A percentile compares a stretch with the other conserved stretches of the same genome.
These are phyloP conservation scores for Parnassius smintheus DNA, from an alignment of 2,888 invertebrate species.

Conservation along the genomic window DNA sequence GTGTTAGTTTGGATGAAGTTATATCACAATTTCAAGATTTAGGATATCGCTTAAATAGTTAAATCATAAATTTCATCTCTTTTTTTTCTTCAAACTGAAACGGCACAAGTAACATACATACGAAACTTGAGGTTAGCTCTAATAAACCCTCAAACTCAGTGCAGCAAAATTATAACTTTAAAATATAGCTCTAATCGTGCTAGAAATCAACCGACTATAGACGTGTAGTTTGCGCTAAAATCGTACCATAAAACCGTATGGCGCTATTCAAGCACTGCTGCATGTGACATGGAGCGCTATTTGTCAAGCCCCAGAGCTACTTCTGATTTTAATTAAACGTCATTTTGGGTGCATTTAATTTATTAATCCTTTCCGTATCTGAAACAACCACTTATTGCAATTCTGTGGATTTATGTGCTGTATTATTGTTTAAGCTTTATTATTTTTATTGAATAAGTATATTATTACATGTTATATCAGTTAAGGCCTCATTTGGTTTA, in stretches of 20 bases:
- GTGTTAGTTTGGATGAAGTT: no score
- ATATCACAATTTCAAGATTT: no score
- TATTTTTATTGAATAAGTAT: no score
- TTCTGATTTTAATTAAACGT: constrained; percentile 73
- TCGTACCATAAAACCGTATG: constrained; percentile 39
- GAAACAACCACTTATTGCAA: constrained; percentile 36
- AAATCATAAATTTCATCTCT: no score
- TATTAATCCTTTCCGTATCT: constrained; percentile 48
- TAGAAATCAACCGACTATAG: constrained; percentile 1
- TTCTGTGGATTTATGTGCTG: constrained; percentile 15
- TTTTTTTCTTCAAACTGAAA: no score
- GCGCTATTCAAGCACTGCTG: constrained; percentile 46
- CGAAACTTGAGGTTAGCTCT: no score
- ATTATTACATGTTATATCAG: no score
- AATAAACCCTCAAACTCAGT: no score
- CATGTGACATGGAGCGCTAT: constrained; percentile 61
- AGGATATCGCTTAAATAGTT: no score
- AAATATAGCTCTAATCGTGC: constrained; percentile 1
- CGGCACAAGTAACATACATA: no score
- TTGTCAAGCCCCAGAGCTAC: constrained; percentile 59
- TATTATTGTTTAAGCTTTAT: no score
- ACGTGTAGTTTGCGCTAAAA: constrained; percentile 16
- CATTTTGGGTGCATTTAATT: constrained; percentile 56
- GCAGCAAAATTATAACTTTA: neutral
- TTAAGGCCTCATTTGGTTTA: no score